Evolutionary conservation across 2,888 invertebrate genomes (phyloP), one percentile per base, ranked within the genome.

Genomic region (Mayetiola destructor): DNA sequence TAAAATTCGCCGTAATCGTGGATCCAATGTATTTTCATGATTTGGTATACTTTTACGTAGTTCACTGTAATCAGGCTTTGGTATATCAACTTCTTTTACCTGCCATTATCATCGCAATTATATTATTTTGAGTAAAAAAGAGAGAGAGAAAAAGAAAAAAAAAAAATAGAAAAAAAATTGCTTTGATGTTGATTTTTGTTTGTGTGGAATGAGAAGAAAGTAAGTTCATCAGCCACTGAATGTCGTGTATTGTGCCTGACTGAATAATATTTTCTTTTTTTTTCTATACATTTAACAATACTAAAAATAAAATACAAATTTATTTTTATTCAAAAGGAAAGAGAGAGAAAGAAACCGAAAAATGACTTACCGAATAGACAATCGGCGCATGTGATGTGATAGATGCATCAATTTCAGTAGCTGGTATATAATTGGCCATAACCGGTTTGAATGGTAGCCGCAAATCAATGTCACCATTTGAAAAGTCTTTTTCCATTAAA

Each of bases 341-440:
- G 30, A 30, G 10, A 23, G 27, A 6, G 6, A 42, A 42, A 23
- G 2, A 30, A 32, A 30, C 18, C 10, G 29, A 53, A 42, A 23
- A 37, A 10, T 55, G 10, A 32, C 2, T 64, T 63, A 82, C 74
- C 67, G 80, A 81, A 75, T 84, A 91, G 0, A 73, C 63, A 56
- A 90, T 81, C 0, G 85, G 84, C 0, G 81, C 80, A 68, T 90
- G 89, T 40, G 85, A 84, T 56, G 81, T 81, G 48, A 87, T 77
- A 36, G 87, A 86, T 9, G 85, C 90, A 66, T 89, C 87, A 60
- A 91, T 89, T 75, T 91, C 91, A 0, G 84, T 85, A 27, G 89
- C 89, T 0, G 90, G 88, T 14, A 84, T 80, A 67, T 88, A 88
- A 63, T 85, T 81, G n/a, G 85, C 81, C 64, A 75, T 74, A 54